Evolutionary conservation across 1,140 invertebrate species (phyloP).

Genomic region (Drosophila lini): DNA sequence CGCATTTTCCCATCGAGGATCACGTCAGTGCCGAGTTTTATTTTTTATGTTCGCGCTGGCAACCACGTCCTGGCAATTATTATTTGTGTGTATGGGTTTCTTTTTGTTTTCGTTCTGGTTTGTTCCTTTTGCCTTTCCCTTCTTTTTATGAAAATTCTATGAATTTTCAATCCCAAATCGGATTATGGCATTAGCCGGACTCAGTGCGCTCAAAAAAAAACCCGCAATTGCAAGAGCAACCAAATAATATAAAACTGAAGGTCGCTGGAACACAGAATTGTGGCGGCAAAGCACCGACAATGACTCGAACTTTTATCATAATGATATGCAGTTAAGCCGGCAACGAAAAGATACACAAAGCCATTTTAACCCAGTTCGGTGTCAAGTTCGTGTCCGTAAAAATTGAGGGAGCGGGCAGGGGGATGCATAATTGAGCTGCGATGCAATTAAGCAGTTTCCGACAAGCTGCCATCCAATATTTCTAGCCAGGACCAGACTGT

Average conservation of each 20-base stretch:
- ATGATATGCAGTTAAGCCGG: slow-evolving; percentile 52
- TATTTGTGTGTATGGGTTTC: slow-evolving; percentile 25
- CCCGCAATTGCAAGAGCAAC: slow-evolving; percentile 9
- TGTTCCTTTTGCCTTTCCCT: slow-evolving; percentile 2
- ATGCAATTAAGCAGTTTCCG: slow-evolving; percentile 76
- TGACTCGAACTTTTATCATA: slow-evolving; percentile 36
- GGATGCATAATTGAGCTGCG: slow-evolving; percentile 69
- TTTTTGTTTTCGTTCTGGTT: slow-evolving; percentile 16
- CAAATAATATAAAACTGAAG: slow-evolving; percentile 32
- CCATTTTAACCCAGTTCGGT: slow-evolving; percentile 18
- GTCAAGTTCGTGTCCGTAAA: slow-evolving; percentile 16
- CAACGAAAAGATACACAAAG: slow-evolving; percentile 22
- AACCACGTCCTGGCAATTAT: slow-evolving; percentile 49
- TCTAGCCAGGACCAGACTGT: slow-evolving; percentile 35
- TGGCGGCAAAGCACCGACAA: slow-evolving; percentile 24
- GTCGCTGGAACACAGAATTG: slow-evolving; percentile 22
- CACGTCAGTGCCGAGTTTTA: slow-evolving; percentile 57
- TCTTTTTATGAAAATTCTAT: slow-evolving; percentile 65
- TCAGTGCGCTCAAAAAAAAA: slow-evolving; percentile 10
- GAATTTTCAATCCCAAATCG: slow-evolving; percentile 73
- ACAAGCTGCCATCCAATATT: slow-evolving; percentile 66
- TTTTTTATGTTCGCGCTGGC: slow-evolving; percentile 51
- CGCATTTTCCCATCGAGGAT: slow-evolving; percentile 61
- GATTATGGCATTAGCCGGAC: slow-evolving; percentile 65
- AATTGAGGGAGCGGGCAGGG: neutral